A percentile compares a stretch with the other conserved stretches of the same genome.
Evolutionary conservation across 1,140 invertebrate genomes (phyloP).

Genomic region (Lithobius niger): DNA sequence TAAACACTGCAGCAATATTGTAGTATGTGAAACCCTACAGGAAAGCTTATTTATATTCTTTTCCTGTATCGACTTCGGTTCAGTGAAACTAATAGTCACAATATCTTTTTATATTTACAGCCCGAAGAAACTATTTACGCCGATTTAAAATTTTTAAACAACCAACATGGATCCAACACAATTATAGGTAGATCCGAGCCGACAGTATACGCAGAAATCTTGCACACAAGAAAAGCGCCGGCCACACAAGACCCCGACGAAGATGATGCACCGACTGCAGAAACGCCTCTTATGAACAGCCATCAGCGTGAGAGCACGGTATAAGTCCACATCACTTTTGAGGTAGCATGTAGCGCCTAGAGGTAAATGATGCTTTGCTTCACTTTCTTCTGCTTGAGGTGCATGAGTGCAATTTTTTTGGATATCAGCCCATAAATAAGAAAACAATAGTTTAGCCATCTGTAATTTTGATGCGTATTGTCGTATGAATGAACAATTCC

Average conservation of each 20-base stretch:
- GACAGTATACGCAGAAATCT: slow-evolving; percentile 47
- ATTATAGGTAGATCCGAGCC: slow-evolving; percentile 38
- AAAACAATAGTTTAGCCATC: too few species aligned
- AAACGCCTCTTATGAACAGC: slow-evolving; percentile 17
- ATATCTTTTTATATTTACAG: too few species aligned
- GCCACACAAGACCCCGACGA: slow-evolving; percentile 12
- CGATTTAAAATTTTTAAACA: slow-evolving; percentile 36
- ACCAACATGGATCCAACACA: slow-evolving; percentile 28
- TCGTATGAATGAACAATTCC: too few species aligned
- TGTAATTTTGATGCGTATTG: too few species aligned
- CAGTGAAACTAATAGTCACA: too few species aligned
- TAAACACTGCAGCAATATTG: too few species aligned
- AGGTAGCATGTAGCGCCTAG: slow-evolving; percentile 3
- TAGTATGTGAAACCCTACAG: too few species aligned
- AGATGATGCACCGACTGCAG: slow-evolving; percentile 11
- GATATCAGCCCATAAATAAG: too few species aligned
- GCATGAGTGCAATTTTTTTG: too few species aligned
- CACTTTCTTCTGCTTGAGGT: not conserved
- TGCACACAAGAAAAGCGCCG: slow-evolving; percentile 25
- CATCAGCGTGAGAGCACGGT: slow-evolving; percentile 25
- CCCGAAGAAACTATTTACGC: slow-evolving; percentile 43
- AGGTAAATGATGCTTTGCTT: slow-evolving; percentile 4
- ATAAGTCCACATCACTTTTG: slow-evolving; percentile 15
- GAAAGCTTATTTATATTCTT: too few species aligned
- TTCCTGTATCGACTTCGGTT: too few species aligned